Evolutionary conservation across 2,888 invertebrate species (phyloP).

Genomic region (Cantharis nigra): DNA sequence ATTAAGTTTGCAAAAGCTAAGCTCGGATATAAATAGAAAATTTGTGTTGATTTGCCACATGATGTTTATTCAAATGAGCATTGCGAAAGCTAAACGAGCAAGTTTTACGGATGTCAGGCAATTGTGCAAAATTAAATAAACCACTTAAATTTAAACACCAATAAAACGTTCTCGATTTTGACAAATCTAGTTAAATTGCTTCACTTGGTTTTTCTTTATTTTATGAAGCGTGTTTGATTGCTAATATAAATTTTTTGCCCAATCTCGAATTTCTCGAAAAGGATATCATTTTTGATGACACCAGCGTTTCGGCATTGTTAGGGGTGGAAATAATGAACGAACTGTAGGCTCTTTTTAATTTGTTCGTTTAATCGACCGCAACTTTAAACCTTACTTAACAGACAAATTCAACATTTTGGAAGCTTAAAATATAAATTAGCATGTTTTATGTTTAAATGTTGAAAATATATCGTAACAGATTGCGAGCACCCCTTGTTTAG

Average conservation of each 20-base stretch:
- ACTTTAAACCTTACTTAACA: slow-evolving; percentile 5
- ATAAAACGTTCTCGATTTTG: background rate
- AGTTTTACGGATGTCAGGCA: slow-evolving; percentile 13
- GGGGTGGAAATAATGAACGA: background rate
- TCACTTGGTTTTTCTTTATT: background rate
- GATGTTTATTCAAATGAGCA: slow-evolving; percentile 19
- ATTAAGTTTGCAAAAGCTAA: background rate
- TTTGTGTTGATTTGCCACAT: slow-evolving; percentile 11
- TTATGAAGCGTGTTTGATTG: background rate
- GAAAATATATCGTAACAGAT: slow-evolving; percentile 12
- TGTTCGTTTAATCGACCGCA: background rate
- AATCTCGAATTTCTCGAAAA: background rate
- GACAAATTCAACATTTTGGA: background rate
- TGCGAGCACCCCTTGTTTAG: background rate
- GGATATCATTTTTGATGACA: background rate
- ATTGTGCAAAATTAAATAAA: slow-evolving; percentile 9
- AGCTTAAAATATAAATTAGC: slow-evolving; percentile 5
- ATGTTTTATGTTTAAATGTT: slow-evolving; percentile 11
- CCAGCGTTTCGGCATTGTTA: background rate
- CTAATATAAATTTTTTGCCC: background rate
- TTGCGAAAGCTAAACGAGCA: slow-evolving; percentile 9
- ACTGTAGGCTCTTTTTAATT: background rate
- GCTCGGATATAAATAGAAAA: slow-evolving; percentile 7
- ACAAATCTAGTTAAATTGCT: background rate
- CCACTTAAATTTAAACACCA: slow-evolving; percentile 14